Base-by-base conservation (phyloP, 2,888 invertebrate genomes). In the Anodontia alba region DNA sequence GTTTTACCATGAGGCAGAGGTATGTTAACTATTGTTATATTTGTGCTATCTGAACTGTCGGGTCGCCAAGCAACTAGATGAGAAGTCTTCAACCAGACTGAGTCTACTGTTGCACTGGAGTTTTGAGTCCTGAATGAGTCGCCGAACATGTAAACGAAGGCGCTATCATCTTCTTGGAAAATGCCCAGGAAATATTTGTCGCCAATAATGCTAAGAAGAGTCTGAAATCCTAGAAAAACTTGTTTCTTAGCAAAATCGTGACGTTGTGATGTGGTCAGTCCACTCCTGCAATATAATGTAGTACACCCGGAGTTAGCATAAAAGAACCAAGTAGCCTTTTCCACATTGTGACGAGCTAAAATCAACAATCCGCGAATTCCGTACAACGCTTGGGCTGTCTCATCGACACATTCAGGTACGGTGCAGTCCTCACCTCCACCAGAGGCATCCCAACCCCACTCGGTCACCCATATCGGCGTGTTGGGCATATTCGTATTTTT, bases 371-470 rank as follows among this genome's bases (percentile, higher is more conserved):
- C 91, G 23, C 91, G 74, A 1, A 88, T 68, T 10, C 83, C 91
- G 69, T 90, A 91, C 17, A 89, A 66, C 20, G 88, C 87, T 46
- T 89, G 89, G 3, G 87, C 90, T 5, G 71, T 68, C 49, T 90
- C 88, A 1, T 88, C 71, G 0, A 89, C 90, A 77, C 91, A 91
- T 72, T 91, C 91, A 0, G 89, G 76, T 26, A 79, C 84, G 2
- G 69, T 29, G 67, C 91, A 91, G 17, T 62, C 38, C 62, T 91
- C 88, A 2, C 85, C 82, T 0, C 72, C 87, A 0, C 89, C 88
- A 15, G 85, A 69, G 3, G 86, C 80, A 79, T 91, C 91, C 91
- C 91, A 91, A 0, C 91, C 91, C 89, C 90, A 91, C 74, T 91
- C 91, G 8, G 91, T 91, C 31, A 91, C 83, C 91, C 91, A 91